A percentile compares a stretch with the other conserved stretches of the same genome.
phyloP scores from a whole-genome alignment of 2,888 invertebrate genomes.

The Cremastinae sp. region DNA sequence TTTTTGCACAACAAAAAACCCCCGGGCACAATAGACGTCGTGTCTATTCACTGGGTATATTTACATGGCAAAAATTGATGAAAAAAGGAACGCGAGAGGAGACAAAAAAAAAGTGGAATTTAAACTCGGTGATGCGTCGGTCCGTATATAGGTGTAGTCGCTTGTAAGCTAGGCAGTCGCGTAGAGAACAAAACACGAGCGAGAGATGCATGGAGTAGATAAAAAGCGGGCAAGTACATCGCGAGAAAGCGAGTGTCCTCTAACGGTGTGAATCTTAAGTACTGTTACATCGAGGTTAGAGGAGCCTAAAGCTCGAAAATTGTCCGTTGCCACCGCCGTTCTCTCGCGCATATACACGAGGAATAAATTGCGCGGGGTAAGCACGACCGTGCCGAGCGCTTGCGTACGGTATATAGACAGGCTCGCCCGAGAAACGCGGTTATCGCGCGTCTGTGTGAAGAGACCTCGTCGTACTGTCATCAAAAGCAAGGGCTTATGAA shows the following conservation, averaged over 20 bases:
- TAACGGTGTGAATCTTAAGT: constrained; percentile 68
- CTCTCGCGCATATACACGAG: constrained; percentile 47
- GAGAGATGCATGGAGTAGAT: constrained; percentile 69
- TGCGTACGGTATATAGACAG: constrained; percentile 1
- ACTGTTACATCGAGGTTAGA: constrained; percentile 66
- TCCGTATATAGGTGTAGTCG: background rate
- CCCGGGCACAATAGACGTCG: too few species aligned
- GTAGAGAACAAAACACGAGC: constrained; percentile 37
- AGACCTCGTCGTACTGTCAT: constrained; percentile 67
- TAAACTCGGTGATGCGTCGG: background rate
- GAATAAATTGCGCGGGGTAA: constrained; percentile 61
- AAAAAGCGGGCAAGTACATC: constrained; percentile 66
- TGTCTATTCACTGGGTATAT: too few species aligned
- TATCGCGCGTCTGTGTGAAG: constrained; percentile 16
- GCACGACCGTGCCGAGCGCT: constrained; percentile 66
- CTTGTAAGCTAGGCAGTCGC: constrained; percentile 6
- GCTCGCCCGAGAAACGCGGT: constrained; percentile 2
- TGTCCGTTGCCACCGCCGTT: constrained; percentile 45
- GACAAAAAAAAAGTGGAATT: too few species aligned
- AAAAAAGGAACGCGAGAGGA: too few species aligned
- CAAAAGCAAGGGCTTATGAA: constrained; percentile 72
- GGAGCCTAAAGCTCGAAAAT: constrained; percentile 52
- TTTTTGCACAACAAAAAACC: too few species aligned
- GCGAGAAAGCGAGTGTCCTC: constrained; percentile 35
- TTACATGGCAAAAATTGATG: too few species aligned